These are phyloP conservation scores for Drosophila vallismaia DNA, from an alignment of 2,888 invertebrate genomes.

Conservation along the genomic window DNA sequence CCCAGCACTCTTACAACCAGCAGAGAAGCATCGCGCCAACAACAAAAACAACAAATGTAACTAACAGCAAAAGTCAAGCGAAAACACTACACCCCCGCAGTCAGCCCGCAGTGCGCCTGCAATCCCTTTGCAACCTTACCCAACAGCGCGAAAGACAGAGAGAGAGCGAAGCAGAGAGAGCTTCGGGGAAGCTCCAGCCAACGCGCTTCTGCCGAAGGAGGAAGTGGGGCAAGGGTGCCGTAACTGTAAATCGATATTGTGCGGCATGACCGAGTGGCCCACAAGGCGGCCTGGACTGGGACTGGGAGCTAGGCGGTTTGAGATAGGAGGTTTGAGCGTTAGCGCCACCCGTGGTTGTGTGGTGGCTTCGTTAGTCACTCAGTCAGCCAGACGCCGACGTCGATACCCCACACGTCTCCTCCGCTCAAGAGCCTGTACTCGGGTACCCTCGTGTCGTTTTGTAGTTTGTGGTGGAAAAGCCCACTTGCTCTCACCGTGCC, in stretches of 20 bases:
- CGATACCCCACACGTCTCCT: neutral
- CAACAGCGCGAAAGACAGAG: constrained; percentile 56
- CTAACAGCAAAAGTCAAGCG: constrained; percentile 63
- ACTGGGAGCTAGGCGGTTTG: constrained; percentile 3
- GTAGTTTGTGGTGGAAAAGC: constrained; percentile 71
- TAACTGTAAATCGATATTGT: constrained; percentile 72
- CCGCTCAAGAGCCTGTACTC: constrained; percentile 24
- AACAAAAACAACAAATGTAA: constrained; percentile 53
- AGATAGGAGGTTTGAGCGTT: constrained; percentile 1
- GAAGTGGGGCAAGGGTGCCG: constrained; percentile 11
- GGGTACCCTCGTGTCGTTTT: constrained; percentile 48
- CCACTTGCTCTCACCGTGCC: constrained; percentile 39
- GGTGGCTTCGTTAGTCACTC: constrained; percentile 52
- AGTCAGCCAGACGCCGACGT: constrained; percentile 61
- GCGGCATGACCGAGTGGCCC: constrained; percentile 78
- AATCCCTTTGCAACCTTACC: constrained; percentile 59
- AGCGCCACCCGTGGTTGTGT: constrained; percentile 31
- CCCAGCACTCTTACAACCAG: constrained; percentile 29
- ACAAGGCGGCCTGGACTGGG: constrained; percentile 49
- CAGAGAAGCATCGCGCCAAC: constrained; percentile 5
- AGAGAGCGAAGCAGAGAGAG: constrained; percentile 53
- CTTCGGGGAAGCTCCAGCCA: constrained; percentile 19
- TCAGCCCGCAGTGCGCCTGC: constrained; percentile 7
- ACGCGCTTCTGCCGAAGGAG: neutral
- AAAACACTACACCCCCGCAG: constrained; percentile 23